Percentiles rank a stretch among this genome's conserved stretches.
Conservation (phyloP, 92 coral and sea anemone species). For the Heliopora coerulea region DNA sequence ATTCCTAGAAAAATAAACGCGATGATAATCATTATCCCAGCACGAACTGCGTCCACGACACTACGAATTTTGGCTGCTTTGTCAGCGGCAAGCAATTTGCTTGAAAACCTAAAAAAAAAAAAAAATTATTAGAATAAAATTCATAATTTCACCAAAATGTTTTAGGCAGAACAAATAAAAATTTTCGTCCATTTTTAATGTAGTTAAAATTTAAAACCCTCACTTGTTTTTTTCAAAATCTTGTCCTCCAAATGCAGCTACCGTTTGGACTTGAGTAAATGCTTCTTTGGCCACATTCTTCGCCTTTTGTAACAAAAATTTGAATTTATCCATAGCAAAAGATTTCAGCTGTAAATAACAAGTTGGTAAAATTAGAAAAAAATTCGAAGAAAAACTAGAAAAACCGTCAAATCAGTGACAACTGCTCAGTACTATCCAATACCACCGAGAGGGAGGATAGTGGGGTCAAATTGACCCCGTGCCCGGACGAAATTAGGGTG, state of each 20-base stretch:
- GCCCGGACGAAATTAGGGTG: too few relatives aligned
- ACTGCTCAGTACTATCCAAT: too few relatives aligned
- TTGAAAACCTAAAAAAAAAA: constrained; percentile 51
- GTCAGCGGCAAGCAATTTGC: constrained; percentile 59
- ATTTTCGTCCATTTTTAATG: background rate
- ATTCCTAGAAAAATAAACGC: constrained; percentile 79
- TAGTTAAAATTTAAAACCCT: too few relatives aligned
- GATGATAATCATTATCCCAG: constrained; percentile 65
- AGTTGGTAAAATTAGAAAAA: too few relatives aligned
- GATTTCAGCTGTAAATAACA: constrained; percentile 18
- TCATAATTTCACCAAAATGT: background rate
- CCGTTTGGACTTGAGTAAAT: constrained; percentile 73
- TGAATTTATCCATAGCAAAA: constrained; percentile 20
- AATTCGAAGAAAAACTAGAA: too few relatives aligned
- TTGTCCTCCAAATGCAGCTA: constrained; percentile 81
- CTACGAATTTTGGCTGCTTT: constrained; percentile 68
- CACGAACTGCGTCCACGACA: constrained; percentile 68
- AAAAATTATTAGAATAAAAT: constrained; percentile 12
- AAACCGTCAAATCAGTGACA: too few relatives aligned
- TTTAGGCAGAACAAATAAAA: too few relatives aligned
- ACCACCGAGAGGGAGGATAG: too few relatives aligned
- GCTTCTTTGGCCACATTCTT: constrained; percentile 70
- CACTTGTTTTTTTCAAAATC: constrained; percentile 68
- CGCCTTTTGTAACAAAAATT: constrained; percentile 55
- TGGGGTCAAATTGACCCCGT: too few relatives aligned